phyloP scores from a whole-genome alignment of 2,113 vertebrate genomes.

The Rousettus leschenaultii region DNA sequence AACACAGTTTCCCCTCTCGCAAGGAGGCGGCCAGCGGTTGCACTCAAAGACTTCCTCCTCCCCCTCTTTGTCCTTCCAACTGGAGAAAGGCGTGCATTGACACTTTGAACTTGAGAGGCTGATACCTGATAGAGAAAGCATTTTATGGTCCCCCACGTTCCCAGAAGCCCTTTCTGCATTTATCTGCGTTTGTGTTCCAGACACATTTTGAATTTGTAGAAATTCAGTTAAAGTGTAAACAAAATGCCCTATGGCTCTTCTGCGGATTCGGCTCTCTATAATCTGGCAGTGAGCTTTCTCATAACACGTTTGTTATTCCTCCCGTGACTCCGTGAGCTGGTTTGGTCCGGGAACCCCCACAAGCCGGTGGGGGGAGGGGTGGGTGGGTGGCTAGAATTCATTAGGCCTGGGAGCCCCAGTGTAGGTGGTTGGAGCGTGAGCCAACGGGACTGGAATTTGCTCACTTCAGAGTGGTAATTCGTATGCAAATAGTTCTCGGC shows the following conservation, averaged over 20 bases:
- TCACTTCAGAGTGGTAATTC: not conserved
- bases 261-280: not conserved
- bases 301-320: not conserved
- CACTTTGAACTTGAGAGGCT: slow-evolving; percentile 19
- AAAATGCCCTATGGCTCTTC: not conserved
- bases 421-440: not conserved
- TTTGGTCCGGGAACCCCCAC: not conserved
- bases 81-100: not conserved
- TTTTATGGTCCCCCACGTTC: not conserved
- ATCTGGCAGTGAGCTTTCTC: not conserved
- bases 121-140: not conserved
- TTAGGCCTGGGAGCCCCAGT: not conserved
- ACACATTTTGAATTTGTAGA: not conserved
- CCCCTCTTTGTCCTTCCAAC: slow-evolving; percentile 30
- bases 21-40: not conserved
- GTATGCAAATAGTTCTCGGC: not conserved
- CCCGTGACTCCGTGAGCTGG: not conserved
- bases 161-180: not conserved
- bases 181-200: not conserved
- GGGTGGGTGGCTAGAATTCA: not conserved
- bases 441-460: not conserved
- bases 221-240: slow-evolving; percentile 17
- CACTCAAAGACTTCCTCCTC: slow-evolving; percentile 22
- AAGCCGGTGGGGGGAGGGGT: not conserved
- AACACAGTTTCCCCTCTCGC: not conserved